Evolutionary conservation across 64 coral and sea anemone species (phyloP).

Genomic region (Trachythela sp.): DNA sequence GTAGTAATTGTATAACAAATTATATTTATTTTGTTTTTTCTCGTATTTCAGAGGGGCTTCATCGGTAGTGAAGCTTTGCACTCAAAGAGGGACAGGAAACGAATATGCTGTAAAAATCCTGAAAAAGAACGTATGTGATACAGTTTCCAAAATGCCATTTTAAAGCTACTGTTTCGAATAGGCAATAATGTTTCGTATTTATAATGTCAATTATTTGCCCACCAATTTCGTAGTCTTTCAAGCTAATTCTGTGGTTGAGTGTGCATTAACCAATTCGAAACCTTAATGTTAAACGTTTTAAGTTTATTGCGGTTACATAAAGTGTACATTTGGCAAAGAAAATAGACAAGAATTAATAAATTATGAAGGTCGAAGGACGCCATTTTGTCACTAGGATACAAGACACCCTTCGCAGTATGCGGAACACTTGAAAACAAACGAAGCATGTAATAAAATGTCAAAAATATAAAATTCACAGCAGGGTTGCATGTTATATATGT

Average conservation of each 20-base stretch:
- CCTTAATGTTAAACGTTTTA: neutral
- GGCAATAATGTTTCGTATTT: neutral
- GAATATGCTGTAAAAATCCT: conserved; percentile 91
- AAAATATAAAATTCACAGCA: neutral
- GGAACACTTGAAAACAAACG: neutral
- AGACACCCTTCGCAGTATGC: neutral
- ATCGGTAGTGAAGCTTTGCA: conserved; percentile 66
- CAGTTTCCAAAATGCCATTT: neutral
- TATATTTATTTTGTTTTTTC: neutral
- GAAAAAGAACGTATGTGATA: conserved; percentile 80
- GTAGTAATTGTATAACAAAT: neutral
- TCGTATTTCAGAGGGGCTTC: conserved; percentile 66
- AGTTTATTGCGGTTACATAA: neutral
- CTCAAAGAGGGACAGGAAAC: conserved; percentile 68
- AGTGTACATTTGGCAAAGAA: neutral
- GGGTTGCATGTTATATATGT: neutral
- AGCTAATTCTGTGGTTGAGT: neutral
- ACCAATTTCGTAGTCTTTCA: neutral
- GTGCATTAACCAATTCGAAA: neutral
- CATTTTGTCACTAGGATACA: neutral
- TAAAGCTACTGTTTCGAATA: neutral
- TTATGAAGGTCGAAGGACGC: neutral
- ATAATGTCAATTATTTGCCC: neutral
- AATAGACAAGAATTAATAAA: neutral
- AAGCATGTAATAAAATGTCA: neutral